phyloP scores from a whole-genome alignment of 2,888 invertebrate genomes.

The Plagiodera versicolora region DNA sequence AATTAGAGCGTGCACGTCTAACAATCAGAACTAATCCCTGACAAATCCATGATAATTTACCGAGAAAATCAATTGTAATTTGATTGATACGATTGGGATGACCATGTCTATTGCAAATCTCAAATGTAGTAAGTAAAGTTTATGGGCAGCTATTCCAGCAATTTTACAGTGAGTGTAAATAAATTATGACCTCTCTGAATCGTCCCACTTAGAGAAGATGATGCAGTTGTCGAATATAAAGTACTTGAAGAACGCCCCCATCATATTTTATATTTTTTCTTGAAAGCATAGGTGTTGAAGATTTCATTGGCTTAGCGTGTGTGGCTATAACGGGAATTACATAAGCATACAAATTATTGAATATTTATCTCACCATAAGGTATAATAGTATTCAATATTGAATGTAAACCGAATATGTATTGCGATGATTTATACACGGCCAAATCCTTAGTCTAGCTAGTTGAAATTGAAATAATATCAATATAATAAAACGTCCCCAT shows the following conservation, averaged over 20 bases:
- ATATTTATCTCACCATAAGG: background rate
- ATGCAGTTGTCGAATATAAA: constrained; percentile 12
- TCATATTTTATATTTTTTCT: constrained; percentile 3
- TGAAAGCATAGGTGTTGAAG: constrained; percentile 7
- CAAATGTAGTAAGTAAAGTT: background rate
- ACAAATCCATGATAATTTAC: no score
- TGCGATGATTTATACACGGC: no score
- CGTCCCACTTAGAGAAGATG: constrained; percentile 17
- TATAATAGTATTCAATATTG: background rate
- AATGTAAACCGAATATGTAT: background rate
- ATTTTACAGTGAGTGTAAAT: constrained; percentile 20
- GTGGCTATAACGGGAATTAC: constrained; percentile 12
- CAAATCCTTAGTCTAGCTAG: no score
- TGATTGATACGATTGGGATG: no score
- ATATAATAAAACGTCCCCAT: no score
- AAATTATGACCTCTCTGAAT: constrained; percentile 9
- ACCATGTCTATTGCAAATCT: background rate
- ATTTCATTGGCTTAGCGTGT: constrained; percentile 7
- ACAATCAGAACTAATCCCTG: no score
- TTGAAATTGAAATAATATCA: no score
- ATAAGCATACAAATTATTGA: background rate
- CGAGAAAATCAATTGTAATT: no score
- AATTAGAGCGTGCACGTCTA: no score
- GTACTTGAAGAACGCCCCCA: constrained; percentile 3
- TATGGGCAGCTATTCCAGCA: constrained; percentile 16